Evolutionary conservation across 1,140 invertebrate species (phyloP).

Genomic region (Zaprionus gabonicus): DNA sequence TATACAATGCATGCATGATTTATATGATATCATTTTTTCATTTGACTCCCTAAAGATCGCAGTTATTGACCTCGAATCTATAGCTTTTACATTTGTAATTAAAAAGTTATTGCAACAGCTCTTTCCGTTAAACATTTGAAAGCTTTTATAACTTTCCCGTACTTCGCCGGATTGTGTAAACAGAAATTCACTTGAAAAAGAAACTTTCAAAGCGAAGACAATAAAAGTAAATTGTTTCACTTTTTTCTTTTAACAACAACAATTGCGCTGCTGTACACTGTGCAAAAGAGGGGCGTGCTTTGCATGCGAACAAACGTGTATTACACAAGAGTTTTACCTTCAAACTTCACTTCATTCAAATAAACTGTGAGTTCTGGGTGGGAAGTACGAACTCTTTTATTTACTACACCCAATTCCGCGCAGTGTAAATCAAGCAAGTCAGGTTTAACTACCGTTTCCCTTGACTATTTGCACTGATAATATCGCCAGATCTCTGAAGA

Average conservation of each 20-base stretch:
- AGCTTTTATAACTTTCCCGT: not conserved
- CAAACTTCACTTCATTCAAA: not conserved
- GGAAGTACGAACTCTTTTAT: not conserved
- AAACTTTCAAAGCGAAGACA: constrained; percentile 19
- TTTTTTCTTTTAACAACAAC: not conserved
- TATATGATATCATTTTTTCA: not conserved
- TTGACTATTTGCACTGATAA: constrained; percentile 4
- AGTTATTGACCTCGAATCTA: not conserved
- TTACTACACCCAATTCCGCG: not conserved
- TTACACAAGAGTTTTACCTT: not conserved
- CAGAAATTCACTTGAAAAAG: constrained; percentile 1
- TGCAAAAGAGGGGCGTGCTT: not conserved
- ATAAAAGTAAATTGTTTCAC: constrained; percentile 9
- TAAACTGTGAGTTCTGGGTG: not conserved
- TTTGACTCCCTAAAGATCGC: not conserved
- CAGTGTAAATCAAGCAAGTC: constrained; percentile 5
- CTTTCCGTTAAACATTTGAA: not conserved
- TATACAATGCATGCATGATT: not conserved
- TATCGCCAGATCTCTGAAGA: constrained; percentile 16
- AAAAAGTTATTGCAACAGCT: not conserved
- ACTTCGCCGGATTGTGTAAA: not conserved
- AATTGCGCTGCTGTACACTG: constrained; percentile 9
- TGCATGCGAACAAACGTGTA: not conserved
- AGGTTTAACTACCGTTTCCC: constrained; percentile 5
- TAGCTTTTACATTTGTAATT: constrained; percentile 1